These are phyloP conservation scores for Balaenoptera acutorostrata DNA, from an alignment of 2,113 vertebrate species.

Conservation along the genomic window DNA sequence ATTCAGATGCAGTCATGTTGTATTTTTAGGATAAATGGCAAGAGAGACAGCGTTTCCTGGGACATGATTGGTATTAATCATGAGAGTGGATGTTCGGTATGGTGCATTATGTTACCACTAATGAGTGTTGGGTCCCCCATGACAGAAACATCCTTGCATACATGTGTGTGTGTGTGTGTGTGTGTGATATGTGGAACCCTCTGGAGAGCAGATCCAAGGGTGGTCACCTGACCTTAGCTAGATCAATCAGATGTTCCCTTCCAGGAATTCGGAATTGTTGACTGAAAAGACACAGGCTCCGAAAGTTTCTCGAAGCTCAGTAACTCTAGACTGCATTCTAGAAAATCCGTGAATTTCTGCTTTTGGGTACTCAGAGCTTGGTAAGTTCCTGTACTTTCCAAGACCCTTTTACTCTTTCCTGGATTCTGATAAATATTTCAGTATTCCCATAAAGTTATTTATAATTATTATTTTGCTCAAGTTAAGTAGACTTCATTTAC, in stretches of 20 bases:
- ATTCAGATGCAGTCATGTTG: not conserved
- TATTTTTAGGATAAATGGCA: not conserved
- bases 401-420: not conserved
- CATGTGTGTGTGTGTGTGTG: not conserved
- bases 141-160: not conserved
- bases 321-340: not conserved
- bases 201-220: not conserved
- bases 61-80: not conserved
- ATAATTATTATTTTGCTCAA: not conserved
- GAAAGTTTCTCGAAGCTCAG: not conserved
- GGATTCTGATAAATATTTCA: not conserved
- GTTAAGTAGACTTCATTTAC: not conserved
- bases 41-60: not conserved
- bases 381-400: not conserved
- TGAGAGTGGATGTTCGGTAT: not conserved
- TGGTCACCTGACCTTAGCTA: not conserved
- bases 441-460: not conserved
- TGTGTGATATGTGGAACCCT: not conserved
- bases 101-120: not conserved
- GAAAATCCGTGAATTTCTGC: not conserved
- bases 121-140: not conserved
- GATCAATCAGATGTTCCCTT: not conserved
- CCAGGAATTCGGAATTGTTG: not conserved
- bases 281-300: not conserved
- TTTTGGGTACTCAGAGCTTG: not conserved